Conservation (phyloP, 2,113 vertebrate species). For the Strix aluco region DNA sequence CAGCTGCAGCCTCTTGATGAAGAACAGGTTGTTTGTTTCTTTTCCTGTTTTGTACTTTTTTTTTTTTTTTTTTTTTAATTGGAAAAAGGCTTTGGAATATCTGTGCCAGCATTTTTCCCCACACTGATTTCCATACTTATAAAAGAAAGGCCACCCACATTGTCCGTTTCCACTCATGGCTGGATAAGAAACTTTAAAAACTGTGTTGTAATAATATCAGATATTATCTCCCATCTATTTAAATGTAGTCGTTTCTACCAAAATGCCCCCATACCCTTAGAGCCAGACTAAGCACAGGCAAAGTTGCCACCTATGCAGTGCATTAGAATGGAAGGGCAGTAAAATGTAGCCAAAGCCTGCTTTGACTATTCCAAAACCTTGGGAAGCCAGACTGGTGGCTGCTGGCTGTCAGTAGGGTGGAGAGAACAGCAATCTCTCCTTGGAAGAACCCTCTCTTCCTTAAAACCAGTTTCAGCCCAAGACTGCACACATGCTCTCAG, state of each 20-base stretch:
- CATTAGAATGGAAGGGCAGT: neutral
- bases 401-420: neutral
- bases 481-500: neutral
- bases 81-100: neutral
- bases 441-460: neutral
- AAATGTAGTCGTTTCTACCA: neutral
- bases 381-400: neutral
- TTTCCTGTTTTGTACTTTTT: neutral
- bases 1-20: neutral
- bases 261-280: neutral
- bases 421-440: neutral
- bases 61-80: neutral
- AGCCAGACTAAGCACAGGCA: neutral
- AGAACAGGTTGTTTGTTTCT: neutral
- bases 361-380: neutral
- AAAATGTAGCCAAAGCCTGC: neutral
- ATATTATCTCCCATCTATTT: neutral
- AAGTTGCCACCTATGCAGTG: neutral
- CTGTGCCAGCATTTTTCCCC: neutral
- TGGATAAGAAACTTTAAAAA: neutral
- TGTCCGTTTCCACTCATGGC: neutral
- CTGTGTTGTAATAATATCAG: neutral
- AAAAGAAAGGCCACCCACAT: neutral
- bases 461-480: neutral
- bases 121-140: neutral